These are phyloP conservation scores for Reinhardtius hippoglossoides DNA, from an alignment of 2,113 vertebrate species.

Conservation along the genomic window DNA sequence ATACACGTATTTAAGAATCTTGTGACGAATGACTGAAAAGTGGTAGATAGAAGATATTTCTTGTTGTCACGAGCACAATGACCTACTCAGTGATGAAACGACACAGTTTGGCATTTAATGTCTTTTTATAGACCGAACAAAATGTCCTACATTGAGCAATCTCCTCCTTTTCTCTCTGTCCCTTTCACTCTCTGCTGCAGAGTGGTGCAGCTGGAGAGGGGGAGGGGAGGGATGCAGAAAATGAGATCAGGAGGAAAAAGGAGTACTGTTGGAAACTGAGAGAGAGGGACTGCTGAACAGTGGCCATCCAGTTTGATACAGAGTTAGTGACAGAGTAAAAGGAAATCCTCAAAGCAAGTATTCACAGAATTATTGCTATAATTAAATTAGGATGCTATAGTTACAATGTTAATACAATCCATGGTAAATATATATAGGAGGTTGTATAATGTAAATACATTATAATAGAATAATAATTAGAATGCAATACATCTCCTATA, in stretches of 20 bases:
- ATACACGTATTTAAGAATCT: not conserved
- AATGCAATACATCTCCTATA: not conserved
- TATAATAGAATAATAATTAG: not conserved
- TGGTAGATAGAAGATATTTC: constrained; percentile 3
- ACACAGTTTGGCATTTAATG: not conserved
- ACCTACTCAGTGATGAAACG: constrained; percentile 19
- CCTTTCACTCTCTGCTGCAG: constrained; percentile 68
- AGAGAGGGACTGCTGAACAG: constrained; percentile 26
- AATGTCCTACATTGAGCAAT: constrained; percentile 52
- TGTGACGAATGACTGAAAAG: not conserved
- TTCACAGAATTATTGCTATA: not conserved
- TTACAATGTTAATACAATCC: not conserved
- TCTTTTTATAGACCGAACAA: constrained; percentile 52
- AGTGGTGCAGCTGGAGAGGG: constrained; percentile 80
- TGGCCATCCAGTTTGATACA: not conserved
- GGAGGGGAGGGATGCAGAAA: constrained; percentile 74
- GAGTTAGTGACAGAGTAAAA: not conserved
- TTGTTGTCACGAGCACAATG: not conserved
- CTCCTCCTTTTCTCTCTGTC: constrained; percentile 44
- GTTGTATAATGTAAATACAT: not conserved
- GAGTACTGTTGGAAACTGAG: constrained; percentile 47
- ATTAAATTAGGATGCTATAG: not conserved
- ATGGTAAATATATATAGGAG: not conserved
- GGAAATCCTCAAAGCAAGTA: not conserved
- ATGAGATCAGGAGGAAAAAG: constrained; percentile 67